These are phyloP conservation scores for Phyllotreta striolata DNA, from an alignment of 2,888 invertebrate genomes.

Conservation along the genomic window DNA sequence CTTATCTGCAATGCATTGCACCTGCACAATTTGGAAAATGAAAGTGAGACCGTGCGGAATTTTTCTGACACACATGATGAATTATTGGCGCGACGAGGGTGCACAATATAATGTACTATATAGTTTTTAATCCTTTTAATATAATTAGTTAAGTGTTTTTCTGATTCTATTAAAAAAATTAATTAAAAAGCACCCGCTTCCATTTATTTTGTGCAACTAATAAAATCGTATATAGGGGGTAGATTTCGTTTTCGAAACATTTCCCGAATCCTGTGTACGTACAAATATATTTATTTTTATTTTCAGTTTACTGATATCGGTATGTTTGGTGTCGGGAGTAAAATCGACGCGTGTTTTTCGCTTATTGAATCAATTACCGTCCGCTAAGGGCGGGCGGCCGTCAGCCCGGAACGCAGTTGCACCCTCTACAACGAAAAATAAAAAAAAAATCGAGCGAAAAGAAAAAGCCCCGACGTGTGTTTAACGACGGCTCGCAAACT, in stretches of 20 bases:
- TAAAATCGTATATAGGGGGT: too few relatives aligned
- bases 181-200: too few relatives aligned
- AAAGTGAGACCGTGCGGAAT: conserved; percentile 20
- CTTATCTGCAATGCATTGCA: conserved; percentile 24
- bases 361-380: conserved; percentile 62
- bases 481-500: conserved; percentile 47
- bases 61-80: conserved; percentile 19
- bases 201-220: too few relatives aligned
- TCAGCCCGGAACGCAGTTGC: conserved; percentile 50
- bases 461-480: conserved; percentile 52
- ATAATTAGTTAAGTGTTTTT: too few relatives aligned
- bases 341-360: conserved; percentile 58
- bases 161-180: too few relatives aligned
- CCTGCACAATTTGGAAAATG: conserved; percentile 26
- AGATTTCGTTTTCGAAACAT: conserved; percentile 15
- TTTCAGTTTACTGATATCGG: conserved; percentile 55
- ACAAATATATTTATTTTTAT: conserved; percentile 52
- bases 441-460: conserved; percentile 44
- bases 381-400: conserved; percentile 60
- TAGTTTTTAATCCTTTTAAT: too few relatives aligned
- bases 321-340: conserved; percentile 58
- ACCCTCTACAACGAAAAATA: conserved; percentile 34
- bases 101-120: background rate
- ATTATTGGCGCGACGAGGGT: conserved; percentile 16
- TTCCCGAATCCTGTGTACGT: conserved; percentile 20